These are phyloP conservation scores for Ectropis crepuscularia DNA, from an alignment of 2,888 invertebrate genomes.

Conservation along the genomic window DNA sequence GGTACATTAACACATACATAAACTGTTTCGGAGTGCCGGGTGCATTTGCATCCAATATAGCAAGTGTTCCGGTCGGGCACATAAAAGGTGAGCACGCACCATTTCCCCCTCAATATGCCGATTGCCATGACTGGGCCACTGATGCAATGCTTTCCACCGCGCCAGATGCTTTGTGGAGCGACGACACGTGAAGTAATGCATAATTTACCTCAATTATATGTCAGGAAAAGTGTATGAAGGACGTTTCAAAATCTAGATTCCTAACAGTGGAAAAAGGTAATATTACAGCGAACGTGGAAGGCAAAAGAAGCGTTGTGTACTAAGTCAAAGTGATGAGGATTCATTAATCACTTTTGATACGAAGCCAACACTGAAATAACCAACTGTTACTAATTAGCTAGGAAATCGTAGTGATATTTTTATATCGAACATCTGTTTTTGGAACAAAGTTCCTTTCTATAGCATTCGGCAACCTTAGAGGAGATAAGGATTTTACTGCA, in stretches of 20 bases:
- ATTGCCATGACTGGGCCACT: conserved; percentile 49
- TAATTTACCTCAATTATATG: conserved; percentile 50
- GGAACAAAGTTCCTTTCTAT: too few species aligned
- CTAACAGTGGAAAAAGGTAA: too few species aligned
- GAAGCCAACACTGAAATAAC: too few species aligned
- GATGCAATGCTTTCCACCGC: conserved; percentile 40
- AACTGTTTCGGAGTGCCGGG: not conserved
- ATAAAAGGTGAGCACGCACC: conserved; percentile 40
- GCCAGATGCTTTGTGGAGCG: conserved; percentile 55
- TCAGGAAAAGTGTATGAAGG: conserved; percentile 17
- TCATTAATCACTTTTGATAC: too few species aligned
- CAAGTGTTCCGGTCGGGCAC: conserved; percentile 25
- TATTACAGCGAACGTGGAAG: too few species aligned
- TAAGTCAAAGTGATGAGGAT: too few species aligned
- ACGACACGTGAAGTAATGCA: conserved; percentile 54
- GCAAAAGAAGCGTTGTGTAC: too few species aligned
- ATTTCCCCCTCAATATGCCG: conserved; percentile 48
- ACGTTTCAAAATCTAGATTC: not conserved
- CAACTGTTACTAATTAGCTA: too few species aligned
- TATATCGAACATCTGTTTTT: too few species aligned
- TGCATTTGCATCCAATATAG: conserved; percentile 1
- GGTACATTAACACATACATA: not conserved
- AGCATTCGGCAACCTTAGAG: too few species aligned
- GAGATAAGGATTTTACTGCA: too few species aligned
- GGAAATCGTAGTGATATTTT: too few species aligned